Evolutionary conservation across 2,113 vertebrate genomes (phyloP).

Genomic region (Zosterops pallidus): DNA sequence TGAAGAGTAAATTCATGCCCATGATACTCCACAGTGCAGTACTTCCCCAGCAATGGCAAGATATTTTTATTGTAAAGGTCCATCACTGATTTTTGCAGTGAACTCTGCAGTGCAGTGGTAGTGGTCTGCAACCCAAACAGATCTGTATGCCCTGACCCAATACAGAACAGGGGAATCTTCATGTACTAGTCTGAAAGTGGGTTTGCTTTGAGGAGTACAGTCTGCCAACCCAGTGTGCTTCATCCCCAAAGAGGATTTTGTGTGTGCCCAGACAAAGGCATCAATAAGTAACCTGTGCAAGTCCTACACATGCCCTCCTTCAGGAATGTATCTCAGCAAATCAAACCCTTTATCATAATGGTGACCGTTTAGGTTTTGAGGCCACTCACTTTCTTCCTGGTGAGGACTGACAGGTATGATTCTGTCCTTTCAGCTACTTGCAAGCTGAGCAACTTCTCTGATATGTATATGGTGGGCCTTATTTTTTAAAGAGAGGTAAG

Average conservation of each 20-base stretch:
- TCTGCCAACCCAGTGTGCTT: background rate
- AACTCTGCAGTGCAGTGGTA: background rate
- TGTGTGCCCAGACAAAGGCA: background rate
- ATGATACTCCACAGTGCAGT: background rate
- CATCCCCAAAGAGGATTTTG: background rate
- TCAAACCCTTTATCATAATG: background rate
- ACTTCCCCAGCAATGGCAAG: background rate
- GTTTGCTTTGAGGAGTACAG: background rate
- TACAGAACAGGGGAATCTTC: background rate
- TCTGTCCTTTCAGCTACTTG: background rate
- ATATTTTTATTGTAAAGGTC: background rate
- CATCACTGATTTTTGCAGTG: background rate
- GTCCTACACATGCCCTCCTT: background rate
- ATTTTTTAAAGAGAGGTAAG: background rate
- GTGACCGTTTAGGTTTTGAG: background rate
- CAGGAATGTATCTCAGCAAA: background rate
- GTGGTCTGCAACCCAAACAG: background rate
- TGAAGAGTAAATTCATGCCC: background rate
- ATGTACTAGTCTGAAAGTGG: background rate
- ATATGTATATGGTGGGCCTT: background rate
- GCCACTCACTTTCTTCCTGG: background rate
- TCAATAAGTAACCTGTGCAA: accelerated
- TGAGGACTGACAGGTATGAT: background rate
- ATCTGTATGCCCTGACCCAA: background rate
- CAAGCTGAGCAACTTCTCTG: background rate